Percentiles rank a stretch among this genome's conserved stretches.
Evolutionary conservation across 2,888 invertebrate genomes (phyloP).

Genomic region (Polydrusus cervinus): DNA sequence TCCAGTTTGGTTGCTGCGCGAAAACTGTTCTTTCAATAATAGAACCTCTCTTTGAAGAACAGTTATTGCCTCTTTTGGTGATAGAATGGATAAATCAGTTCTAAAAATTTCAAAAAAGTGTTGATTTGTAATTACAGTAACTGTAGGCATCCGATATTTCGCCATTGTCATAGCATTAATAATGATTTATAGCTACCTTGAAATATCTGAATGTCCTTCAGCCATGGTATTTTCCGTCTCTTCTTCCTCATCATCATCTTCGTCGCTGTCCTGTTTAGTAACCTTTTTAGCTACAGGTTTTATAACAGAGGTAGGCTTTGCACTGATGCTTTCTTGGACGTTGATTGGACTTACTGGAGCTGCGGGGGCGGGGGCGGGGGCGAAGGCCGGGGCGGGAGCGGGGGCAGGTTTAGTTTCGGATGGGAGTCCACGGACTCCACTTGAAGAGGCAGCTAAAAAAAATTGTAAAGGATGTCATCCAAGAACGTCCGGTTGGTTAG

Average conservation of each 20-base stretch:
- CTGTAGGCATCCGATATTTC: too few relatives aligned
- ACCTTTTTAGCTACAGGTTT: not conserved
- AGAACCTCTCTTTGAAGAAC: constrained; percentile 45
- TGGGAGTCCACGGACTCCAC: too few relatives aligned
- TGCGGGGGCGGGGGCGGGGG: too few relatives aligned
- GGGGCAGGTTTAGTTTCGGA: too few relatives aligned
- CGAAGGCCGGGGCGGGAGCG: too few relatives aligned
- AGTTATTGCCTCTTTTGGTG: constrained; percentile 49
- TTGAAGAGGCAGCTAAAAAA: too few relatives aligned
- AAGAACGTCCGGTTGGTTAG: too few relatives aligned
- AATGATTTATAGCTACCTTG: not conserved
- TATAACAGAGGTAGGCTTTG: not conserved
- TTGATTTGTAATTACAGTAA: too few relatives aligned
- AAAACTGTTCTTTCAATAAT: constrained; percentile 22
- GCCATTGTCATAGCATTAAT: too few relatives aligned
- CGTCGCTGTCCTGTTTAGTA: constrained; percentile 3
- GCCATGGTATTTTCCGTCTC: not conserved
- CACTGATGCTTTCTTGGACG: too few relatives aligned
- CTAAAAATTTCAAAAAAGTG: constrained; percentile 37
- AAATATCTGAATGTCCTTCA: not conserved
- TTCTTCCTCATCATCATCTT: not conserved
- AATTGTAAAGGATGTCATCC: too few relatives aligned
- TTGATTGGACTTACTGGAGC: too few relatives aligned
- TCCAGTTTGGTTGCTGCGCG: constrained; percentile 22
- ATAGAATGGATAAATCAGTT: constrained; percentile 41